Conservation (phyloP, 2,888 invertebrate species). For the Drosophila pseudotakahashii region DNA sequence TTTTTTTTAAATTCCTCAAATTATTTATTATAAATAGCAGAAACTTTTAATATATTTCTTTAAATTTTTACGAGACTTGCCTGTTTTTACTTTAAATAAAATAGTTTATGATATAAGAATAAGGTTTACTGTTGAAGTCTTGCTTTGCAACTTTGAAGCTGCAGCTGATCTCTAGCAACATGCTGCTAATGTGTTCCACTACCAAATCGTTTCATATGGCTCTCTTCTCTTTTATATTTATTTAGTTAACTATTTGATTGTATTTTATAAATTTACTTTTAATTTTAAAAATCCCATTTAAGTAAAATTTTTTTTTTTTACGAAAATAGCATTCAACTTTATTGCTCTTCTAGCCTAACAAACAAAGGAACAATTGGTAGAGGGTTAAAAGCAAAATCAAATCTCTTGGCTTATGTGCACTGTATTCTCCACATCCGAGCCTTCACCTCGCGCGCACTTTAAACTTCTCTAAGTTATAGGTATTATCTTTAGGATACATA, state of each 20-base stretch:
- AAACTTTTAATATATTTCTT: no score
- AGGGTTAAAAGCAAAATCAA: slow-evolving; percentile 29
- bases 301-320: neutral
- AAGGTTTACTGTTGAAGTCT: no score
- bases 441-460: slow-evolving; percentile 21
- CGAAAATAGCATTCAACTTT: slow-evolving; percentile 1
- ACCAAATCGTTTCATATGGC: neutral
- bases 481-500: slow-evolving; percentile 48
- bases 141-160: neutral
- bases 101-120: no score
- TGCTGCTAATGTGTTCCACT: neutral
- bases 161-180: slow-evolving; percentile 2
- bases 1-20: no score
- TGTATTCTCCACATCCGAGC: slow-evolving; percentile 30
- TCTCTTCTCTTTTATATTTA: neutral
- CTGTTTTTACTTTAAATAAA: neutral
- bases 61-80: no score
- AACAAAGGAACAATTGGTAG: neutral
- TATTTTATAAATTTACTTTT: neutral
- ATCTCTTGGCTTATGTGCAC: slow-evolving; percentile 10
- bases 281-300: no score
- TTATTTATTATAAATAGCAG: no score
- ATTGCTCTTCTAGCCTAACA: slow-evolving; percentile 8
- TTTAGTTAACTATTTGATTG: neutral
- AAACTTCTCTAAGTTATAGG: slow-evolving; percentile 33